phyloP scores from a whole-genome alignment of 2,797 vertebrate genomes.

The Hyperoplus immaculatus region DNA sequence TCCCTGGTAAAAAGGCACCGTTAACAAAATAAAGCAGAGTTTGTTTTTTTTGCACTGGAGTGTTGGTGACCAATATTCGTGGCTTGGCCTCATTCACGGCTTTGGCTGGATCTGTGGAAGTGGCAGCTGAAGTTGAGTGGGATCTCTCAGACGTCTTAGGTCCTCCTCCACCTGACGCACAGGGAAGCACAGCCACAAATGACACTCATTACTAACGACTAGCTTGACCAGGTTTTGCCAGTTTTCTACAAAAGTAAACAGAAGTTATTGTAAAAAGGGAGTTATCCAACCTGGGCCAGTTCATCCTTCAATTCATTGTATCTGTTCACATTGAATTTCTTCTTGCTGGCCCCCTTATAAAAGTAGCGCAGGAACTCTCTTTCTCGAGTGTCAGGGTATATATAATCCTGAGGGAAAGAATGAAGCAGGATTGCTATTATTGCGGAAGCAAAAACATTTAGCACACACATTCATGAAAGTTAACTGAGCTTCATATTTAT shows the following conservation, averaged over 20 bases:
- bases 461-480: neutral
- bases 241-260: no score
- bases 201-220: neutral
- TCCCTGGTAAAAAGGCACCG: constrained; percentile 62
- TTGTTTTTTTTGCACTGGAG: constrained; percentile 25
- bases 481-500: neutral
- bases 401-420: constrained; percentile 87
- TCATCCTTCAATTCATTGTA: constrained; percentile 93
- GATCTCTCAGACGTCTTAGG: constrained; percentile 85
- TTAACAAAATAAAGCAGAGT: constrained; percentile 69
- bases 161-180: constrained; percentile 88
- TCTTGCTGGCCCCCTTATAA: constrained; percentile 86
- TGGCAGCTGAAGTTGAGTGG: constrained; percentile 86
- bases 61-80: constrained; percentile 11
- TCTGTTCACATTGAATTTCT: constrained; percentile 87
- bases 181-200: constrained; percentile 14
- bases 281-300: constrained; percentile 86
- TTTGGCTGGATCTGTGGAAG: constrained; percentile 86
- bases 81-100: constrained; percentile 72
- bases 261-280: neutral
- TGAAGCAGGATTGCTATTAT: neutral
- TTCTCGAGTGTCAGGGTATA: constrained; percentile 88
- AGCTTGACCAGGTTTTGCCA: neutral
- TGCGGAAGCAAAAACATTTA: neutral
- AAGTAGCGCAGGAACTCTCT: constrained; percentile 93